Percentiles rank a stretch among this genome's conserved stretches.
Evolutionary conservation across 1,140 invertebrate species (phyloP).

Genomic region (Heliconius nattereri): DNA sequence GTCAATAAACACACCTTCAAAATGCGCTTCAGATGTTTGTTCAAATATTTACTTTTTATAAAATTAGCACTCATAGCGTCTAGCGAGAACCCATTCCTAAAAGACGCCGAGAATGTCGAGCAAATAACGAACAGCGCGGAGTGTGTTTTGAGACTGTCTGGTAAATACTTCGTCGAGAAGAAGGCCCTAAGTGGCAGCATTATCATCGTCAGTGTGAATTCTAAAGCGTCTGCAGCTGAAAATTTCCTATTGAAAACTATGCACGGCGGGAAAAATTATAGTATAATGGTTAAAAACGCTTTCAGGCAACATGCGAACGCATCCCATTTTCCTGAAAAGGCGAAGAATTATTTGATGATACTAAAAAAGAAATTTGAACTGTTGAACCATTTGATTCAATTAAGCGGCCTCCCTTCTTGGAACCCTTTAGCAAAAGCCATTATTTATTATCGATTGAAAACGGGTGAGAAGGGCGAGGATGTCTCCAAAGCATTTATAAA

Average conservation of each 20-base stretch:
- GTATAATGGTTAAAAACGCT: conserved; percentile 79
- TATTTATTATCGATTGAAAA: conserved; percentile 67
- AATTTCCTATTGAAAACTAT: conserved; percentile 71
- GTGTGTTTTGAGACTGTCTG: conserved; percentile 77
- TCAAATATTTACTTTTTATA: conserved; percentile 19
- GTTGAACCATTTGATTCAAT: conserved; percentile 61
- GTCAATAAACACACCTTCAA: not conserved
- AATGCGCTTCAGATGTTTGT: conserved; percentile 10
- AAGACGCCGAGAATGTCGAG: conserved; percentile 55
- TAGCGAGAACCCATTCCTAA: conserved; percentile 53
- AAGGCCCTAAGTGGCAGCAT: conserved; percentile 78
- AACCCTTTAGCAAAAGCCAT: conserved; percentile 79
- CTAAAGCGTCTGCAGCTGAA: conserved; percentile 67
- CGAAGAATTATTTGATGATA: conserved; percentile 81
- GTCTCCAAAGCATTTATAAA: conserved; percentile 71
- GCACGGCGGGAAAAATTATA: conserved; percentile 73
- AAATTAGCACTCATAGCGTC: conserved; percentile 32
- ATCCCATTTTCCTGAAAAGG: conserved; percentile 80
- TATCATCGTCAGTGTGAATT: conserved; percentile 76
- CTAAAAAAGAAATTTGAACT: conserved; percentile 74
- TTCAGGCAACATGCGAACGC: conserved; percentile 74
- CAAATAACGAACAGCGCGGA: conserved; percentile 67
- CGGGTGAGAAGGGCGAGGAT: conserved; percentile 53
- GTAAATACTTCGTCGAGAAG: conserved; percentile 80
- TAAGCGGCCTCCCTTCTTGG: conserved; percentile 62